Conservation (phyloP, 2,113 vertebrate genomes). For the western clawed frog (Xenopus tropicalis) region DNA sequence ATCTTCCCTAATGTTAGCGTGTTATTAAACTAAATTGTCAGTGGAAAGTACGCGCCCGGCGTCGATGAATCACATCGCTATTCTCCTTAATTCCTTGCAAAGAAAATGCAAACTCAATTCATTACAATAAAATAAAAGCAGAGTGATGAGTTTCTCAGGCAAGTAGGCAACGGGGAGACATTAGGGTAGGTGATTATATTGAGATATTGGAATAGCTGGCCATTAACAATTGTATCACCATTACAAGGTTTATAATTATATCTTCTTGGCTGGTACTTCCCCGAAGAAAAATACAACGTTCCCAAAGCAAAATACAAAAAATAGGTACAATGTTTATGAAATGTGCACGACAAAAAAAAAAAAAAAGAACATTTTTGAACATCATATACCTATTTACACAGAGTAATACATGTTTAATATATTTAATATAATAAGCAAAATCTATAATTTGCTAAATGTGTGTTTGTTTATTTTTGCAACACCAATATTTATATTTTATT, state of each 20-base stretch:
- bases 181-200: constrained; percentile 73
- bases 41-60: constrained; percentile 71
- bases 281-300: constrained; percentile 71
- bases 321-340: constrained; percentile 65
- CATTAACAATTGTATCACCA: constrained; percentile 73
- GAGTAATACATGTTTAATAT: no score
- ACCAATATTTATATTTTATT: no score
- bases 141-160: constrained; percentile 75
- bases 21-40: constrained; percentile 69
- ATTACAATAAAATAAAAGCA: constrained; percentile 73
- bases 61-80: constrained; percentile 70
- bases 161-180: constrained; percentile 77
- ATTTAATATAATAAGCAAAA: no score
- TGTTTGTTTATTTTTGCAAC: no score
- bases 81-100: constrained; percentile 77
- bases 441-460: no score
- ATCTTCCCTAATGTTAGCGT: constrained; percentile 46
- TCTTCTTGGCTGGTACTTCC: constrained; percentile 68
- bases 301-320: constrained; percentile 68
- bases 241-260: constrained; percentile 78
- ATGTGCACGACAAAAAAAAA: constrained; percentile 58
- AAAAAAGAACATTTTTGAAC: constrained; percentile 36
- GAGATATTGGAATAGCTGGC: constrained; percentile 80
- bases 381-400: no score
- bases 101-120: constrained; percentile 77